Evolutionary conservation across 2,113 vertebrate species (phyloP).

Genomic region (Anthoscopus minutus): DNA sequence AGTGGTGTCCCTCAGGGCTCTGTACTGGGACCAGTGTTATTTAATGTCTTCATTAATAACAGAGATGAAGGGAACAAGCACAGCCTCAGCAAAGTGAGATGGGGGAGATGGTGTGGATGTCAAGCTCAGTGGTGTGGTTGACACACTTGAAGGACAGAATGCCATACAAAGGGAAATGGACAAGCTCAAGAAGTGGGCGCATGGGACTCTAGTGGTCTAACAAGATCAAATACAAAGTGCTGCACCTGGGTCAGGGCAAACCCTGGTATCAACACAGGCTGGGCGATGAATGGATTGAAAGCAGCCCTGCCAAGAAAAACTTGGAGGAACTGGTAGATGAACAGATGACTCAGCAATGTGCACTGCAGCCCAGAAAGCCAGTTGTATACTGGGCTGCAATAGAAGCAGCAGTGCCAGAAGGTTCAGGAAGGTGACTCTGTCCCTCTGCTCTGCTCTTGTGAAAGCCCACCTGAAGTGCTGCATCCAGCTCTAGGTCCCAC

Average conservation of each 20-base stretch:
- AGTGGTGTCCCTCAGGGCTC: background rate
- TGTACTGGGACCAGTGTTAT: background rate
- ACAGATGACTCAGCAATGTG: background rate
- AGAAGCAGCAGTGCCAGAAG: background rate
- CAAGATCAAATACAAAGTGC: background rate
- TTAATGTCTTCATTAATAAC: background rate
- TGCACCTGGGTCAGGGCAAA: background rate
- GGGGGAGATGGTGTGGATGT: background rate
- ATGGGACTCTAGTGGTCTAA: background rate
- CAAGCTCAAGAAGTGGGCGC: rapidly evolving
- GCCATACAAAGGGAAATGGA: background rate
- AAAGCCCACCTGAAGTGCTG: background rate
- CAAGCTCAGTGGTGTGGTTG: background rate
- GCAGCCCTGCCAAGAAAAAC: background rate
- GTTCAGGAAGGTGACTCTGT: background rate
- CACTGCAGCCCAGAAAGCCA: background rate
- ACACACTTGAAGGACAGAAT: background rate
- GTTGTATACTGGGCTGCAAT: background rate
- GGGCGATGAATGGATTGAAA: background rate
- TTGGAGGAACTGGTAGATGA: background rate
- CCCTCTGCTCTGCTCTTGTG: background rate
- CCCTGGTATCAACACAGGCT: background rate
- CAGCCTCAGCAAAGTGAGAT: background rate
- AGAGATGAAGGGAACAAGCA: background rate
- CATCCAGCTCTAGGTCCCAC: background rate